Evolutionary conservation across 2,888 invertebrate genomes (phyloP), one percentile per base, ranked within the genome.

Genomic region (Nomada lathburiana): DNA sequence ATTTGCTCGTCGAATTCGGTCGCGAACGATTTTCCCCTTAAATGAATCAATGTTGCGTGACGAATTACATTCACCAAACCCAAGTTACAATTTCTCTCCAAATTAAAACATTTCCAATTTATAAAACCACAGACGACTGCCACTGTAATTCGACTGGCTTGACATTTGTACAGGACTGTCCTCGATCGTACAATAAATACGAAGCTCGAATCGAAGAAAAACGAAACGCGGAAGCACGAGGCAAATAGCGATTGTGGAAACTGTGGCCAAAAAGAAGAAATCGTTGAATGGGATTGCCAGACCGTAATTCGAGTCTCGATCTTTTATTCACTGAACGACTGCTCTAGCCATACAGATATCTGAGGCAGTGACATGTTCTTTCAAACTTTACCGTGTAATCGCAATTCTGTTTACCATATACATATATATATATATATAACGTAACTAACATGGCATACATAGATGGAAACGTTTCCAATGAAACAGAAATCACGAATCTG

Each of bases 161-260:
- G 55, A 53, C 53, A 20, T 36, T 36, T 36, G 36, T 20, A 53
- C n/a, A 23, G 44, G 63, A 64, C 26, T 47, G 47, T 23, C 47
- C 16, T 16, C 5, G 26, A 65, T 50, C 26, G 11, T 29, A 52
- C 65, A 29, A 29, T 52, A 29, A 65, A 52, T 18, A 52, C 29
- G 29, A 52, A 50, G n/a, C 52, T 65, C 36, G 23, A 47, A 18
- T 16, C 63, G 63, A 64, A 64, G 26, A 20, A 52, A 52, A 29
- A 29, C 11, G 29, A 29, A n/a, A 52, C 29, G 18, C 1, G n/a
- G 29, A 65, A n/a, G 23, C 26, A 20, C 47, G 23, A 47, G 47
- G 5, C 16, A 64, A 64, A 64, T 18, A 23, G 23, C 63, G 44
- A 5, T 47, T 29, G 50, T 18, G 29, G 10, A 50, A 52, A 65